These are phyloP conservation scores for Rhopalosiphum maidis DNA, from an alignment of 1,140 invertebrate species.

Conservation along the genomic window DNA sequence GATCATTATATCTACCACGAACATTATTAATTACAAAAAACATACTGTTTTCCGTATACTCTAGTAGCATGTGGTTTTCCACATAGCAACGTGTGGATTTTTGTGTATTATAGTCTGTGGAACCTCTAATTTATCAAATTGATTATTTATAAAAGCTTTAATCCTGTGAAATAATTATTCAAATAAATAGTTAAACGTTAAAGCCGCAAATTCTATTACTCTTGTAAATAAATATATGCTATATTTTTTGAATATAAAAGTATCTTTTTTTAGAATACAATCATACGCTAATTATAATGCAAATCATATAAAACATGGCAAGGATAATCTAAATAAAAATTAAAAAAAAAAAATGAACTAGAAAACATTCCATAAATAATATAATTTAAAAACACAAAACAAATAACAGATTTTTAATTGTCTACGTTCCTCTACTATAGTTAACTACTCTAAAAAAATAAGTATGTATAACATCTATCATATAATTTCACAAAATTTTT, in stretches of 20 bases:
- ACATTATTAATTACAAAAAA: background rate
- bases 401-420: background rate
- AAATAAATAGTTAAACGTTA: background rate
- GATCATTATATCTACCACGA: background rate
- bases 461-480: background rate
- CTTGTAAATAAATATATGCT: background rate
- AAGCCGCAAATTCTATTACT: background rate
- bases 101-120: background rate
- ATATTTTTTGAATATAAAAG: background rate
- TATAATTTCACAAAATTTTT: background rate
- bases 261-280: background rate
- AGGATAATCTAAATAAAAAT: background rate
- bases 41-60: background rate
- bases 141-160: background rate
- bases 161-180: background rate
- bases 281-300: background rate
- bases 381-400: background rate
- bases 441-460: background rate
- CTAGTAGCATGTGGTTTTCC: background rate
- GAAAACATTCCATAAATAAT: background rate
- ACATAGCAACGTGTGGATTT: background rate
- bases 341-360: background rate
- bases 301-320: background rate
- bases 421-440: background rate
- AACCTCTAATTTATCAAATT: background rate